Evolutionary conservation across 2,113 vertebrate genomes (phyloP).

Genomic region (Anolis sagrei): DNA sequence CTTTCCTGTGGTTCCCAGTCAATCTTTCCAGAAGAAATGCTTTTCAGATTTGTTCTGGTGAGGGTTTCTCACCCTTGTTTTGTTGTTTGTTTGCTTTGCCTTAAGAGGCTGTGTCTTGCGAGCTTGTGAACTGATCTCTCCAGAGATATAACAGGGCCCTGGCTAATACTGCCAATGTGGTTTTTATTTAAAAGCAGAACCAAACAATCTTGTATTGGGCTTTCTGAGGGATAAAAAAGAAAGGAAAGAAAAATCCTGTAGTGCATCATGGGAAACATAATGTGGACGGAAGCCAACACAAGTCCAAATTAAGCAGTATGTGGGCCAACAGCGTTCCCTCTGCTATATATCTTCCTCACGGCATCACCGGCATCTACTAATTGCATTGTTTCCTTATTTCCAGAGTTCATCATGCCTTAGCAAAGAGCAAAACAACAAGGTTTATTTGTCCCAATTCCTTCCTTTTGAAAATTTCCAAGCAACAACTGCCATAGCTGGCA

Average conservation of each 20-base stretch:
- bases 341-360: background rate
- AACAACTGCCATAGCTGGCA: background rate
- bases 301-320: background rate
- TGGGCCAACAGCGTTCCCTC: background rate
- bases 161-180: background rate
- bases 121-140: conserved; percentile 5
- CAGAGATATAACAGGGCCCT: background rate
- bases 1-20: conserved; percentile 10
- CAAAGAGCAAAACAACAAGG: background rate
- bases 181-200: conserved; percentile 24
- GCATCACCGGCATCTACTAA: background rate
- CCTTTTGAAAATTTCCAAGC: background rate
- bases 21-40: conserved; percentile 24
- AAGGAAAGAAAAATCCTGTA: background rate
- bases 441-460: background rate
- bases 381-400: background rate
- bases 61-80: conserved; percentile 7
- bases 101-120: background rate
- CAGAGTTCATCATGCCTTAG: background rate
- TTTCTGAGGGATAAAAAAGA: background rate
- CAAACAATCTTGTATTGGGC: conserved; percentile 7
- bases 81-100: conserved; percentile 1
- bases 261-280: conserved; percentile 17
- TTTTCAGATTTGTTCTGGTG: conserved; percentile 19
- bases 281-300: background rate